A percentile compares a stretch with the other conserved stretches of the same genome.
These are phyloP conservation scores for Pocillopora meandrina DNA, from an alignment of 92 coral and sea anemone genomes.

Conservation along the genomic window DNA sequence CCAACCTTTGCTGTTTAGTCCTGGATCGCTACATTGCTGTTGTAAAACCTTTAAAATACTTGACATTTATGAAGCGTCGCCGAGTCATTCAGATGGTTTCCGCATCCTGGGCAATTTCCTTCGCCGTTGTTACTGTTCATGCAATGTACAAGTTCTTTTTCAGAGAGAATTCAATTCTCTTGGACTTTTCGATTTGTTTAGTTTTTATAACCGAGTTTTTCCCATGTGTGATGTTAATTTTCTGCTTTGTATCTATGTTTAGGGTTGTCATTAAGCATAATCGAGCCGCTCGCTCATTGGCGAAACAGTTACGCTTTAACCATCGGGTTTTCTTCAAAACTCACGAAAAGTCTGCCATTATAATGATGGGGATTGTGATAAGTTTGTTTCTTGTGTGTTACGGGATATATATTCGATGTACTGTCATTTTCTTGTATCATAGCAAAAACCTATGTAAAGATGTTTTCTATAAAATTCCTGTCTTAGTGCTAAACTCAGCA, in stretches of 20 bases:
- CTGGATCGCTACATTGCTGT: conserved; percentile 9
- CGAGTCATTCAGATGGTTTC: neutral
- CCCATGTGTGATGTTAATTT: neutral
- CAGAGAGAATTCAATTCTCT: neutral
- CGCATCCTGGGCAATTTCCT: neutral
- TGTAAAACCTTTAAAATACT: conserved; percentile 4
- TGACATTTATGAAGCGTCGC: neutral
- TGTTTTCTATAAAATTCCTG: neutral
- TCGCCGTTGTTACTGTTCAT: neutral
- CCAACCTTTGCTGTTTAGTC: neutral
- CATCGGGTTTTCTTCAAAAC: neutral
- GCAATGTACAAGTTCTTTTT: neutral
- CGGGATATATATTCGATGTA: neutral
- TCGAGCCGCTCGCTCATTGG: neutral
- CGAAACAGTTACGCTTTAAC: conserved; percentile 8
- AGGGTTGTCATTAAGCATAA: neutral
- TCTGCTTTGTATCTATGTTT: neutral
- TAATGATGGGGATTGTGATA: neutral
- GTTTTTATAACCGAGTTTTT: neutral
- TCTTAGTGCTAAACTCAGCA: conserved; percentile 1
- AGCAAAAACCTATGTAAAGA: neutral
- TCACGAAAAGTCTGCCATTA: neutral
- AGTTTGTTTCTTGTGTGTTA: neutral
- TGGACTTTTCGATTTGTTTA: neutral
- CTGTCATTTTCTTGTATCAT: neutral